Conservation (phyloP, 2,113 vertebrate species). For the Bos javanicus region DNA sequence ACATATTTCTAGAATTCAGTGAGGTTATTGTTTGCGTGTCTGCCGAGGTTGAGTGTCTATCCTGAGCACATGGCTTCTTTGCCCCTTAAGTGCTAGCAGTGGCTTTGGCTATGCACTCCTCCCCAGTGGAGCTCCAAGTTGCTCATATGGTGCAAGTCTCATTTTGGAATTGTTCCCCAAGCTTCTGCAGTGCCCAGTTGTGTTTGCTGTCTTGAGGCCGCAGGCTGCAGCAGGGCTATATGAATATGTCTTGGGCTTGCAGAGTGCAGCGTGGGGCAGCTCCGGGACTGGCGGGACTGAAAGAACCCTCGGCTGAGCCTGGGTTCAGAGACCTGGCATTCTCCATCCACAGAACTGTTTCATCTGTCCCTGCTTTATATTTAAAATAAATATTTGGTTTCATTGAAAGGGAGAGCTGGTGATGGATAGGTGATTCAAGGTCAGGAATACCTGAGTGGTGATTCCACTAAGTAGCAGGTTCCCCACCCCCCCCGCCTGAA, state of each 20-base stretch:
- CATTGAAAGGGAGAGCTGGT: background rate
- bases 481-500: background rate
- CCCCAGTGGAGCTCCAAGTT: background rate
- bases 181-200: background rate
- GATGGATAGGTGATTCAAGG: background rate
- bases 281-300: background rate
- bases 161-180: background rate
- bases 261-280: background rate
- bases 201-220: background rate
- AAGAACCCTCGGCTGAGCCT: background rate
- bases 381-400: background rate
- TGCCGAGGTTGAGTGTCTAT: background rate
- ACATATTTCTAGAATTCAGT: background rate
- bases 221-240: accelerated
- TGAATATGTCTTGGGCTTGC: background rate
- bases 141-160: background rate
- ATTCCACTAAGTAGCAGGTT: background rate
- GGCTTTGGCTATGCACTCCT: background rate
- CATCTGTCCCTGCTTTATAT: background rate
- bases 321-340: background rate
- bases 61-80: background rate
- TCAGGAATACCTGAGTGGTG: background rate
- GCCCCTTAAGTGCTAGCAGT: background rate
- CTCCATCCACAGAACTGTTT: background rate
- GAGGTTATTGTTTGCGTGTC: background rate